A percentile compares a stretch with the other conserved stretches of the same genome.
Conservation (phyloP, 2,113 vertebrate genomes). For the Cariama cristata region DNA sequence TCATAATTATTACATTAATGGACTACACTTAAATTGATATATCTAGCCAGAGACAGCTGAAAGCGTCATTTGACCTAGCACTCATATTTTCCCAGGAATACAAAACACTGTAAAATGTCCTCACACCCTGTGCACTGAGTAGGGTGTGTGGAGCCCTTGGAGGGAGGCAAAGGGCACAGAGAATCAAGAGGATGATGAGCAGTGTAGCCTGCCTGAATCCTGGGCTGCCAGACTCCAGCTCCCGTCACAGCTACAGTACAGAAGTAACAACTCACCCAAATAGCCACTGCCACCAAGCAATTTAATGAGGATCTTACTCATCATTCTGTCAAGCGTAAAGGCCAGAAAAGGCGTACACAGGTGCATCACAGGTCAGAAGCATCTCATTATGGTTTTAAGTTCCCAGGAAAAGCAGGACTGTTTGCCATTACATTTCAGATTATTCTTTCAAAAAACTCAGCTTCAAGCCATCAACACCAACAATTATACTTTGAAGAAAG, state of each 20-base stretch:
- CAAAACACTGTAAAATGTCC: neutral
- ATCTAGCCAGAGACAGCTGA: neutral
- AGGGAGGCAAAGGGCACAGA: neutral
- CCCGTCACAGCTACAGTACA: neutral
- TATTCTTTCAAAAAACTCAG: neutral
- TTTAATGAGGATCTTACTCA: neutral
- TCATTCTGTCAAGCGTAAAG: neutral
- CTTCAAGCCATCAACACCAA: neutral
- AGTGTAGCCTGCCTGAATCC: neutral
- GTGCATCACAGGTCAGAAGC: neutral
- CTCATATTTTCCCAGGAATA: neutral
- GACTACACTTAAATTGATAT: neutral
- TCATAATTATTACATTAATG: constrained; percentile 6
- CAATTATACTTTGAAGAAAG: neutral
- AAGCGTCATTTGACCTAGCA: neutral
- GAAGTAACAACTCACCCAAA: neutral
- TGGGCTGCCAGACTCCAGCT: neutral
- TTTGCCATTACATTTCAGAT: neutral
- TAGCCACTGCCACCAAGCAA: neutral
- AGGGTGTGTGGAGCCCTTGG: neutral
- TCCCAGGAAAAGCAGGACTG: neutral
- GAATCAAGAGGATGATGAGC: neutral
- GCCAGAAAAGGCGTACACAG: neutral
- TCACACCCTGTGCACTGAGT: neutral
- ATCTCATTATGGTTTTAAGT: neutral